Base-by-base conservation (phyloP, 2,797 vertebrate species). In the Peromyscus nudipes region DNA sequence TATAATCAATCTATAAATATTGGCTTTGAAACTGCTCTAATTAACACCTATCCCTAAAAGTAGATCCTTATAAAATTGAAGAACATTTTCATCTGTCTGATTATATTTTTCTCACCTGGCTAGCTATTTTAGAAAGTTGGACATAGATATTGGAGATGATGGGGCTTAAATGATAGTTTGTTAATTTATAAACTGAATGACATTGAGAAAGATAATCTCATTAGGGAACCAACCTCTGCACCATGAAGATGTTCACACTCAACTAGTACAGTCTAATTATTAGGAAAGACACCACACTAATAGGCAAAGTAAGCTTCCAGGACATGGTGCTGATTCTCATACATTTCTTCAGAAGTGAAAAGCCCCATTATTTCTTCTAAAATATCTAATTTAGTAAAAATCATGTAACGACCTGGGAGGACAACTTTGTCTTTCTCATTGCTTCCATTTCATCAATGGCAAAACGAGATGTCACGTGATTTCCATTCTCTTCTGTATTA, bases 381-480 rank as follows among this genome's bases (percentile, higher is more conserved):
- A 31, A 75, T 23, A 85, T 27, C 16, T 55, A 93, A 21, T 88
- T 92, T 43, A 93, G 87, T 27, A 62, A 65, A 88, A 89, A 62
- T 57, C 62, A 40, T 52, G 21, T 6, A 46, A 8, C 65, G 34
- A 14, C 17, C 27, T 27, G 8, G 52, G 21, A 67, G 60, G 37
- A 90, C 65, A 71, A 13, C 34, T 83, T 88, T 85, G 16, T 71
- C 62, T 93, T 96, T 88, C 89, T 87, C 16, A 86, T 62, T 55
- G 16, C 62, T 97, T 96, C 93, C 95, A 46, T 43, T 98, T 92
- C 95, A 97, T 88, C 80, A 79, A 88, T 81, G 93, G 6, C n/a
- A 92, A 97, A 96, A 96, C 57, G 46, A 96, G 62, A 95, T 93
- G 97, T 64, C 43, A 49, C 95, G 90, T 96, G 91, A 97, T 25